A percentile compares a stretch with the other conserved stretches of the same genome.
Conservation (phyloP, 2,113 vertebrate genomes). For the Maccullochella peelii region DNA sequence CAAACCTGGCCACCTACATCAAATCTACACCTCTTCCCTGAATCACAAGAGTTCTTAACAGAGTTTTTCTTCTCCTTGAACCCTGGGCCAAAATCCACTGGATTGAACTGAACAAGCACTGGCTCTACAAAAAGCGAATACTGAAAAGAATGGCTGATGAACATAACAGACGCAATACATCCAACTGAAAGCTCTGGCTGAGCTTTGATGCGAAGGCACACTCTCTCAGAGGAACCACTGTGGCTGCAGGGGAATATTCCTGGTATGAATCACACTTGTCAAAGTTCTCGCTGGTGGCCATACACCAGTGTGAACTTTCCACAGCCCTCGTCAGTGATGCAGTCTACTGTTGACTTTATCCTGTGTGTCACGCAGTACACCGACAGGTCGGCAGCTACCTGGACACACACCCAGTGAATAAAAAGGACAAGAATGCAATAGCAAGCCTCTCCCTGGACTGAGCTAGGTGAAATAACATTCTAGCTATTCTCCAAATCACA, state of each 20-base stretch:
- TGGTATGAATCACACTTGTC: constrained; percentile 70
- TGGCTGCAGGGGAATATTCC: constrained; percentile 72
- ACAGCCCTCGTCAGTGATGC: constrained; percentile 29
- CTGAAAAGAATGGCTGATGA: constrained; percentile 55
- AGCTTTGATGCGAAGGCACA: constrained; percentile 42
- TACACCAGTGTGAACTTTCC: constrained; percentile 51
- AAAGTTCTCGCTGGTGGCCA: constrained; percentile 42
- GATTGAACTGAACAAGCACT: constrained; percentile 29
- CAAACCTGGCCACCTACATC: constrained; percentile 43
- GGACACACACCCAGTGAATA: constrained; percentile 69
- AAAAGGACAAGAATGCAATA: constrained; percentile 65
- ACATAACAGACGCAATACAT: constrained; percentile 60
- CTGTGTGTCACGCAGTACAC: constrained; percentile 42
- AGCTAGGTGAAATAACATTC: constrained; percentile 62
- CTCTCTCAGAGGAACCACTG: constrained; percentile 33
- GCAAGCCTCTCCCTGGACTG: constrained; percentile 65
- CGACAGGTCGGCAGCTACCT: constrained; percentile 65
- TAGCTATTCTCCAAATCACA: constrained; percentile 66
- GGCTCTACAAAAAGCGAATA: constrained; percentile 25
- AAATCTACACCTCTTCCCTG: constrained; percentile 31
- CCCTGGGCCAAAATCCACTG: constrained; percentile 39
- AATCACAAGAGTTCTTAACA: constrained; percentile 6
- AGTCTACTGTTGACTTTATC: constrained; percentile 28
- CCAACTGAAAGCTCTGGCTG: constrained; percentile 27
- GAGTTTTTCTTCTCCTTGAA: constrained; percentile 53